These are phyloP conservation scores for Anoura caudifer DNA, from an alignment of 2,113 vertebrate genomes.

Conservation along the genomic window DNA sequence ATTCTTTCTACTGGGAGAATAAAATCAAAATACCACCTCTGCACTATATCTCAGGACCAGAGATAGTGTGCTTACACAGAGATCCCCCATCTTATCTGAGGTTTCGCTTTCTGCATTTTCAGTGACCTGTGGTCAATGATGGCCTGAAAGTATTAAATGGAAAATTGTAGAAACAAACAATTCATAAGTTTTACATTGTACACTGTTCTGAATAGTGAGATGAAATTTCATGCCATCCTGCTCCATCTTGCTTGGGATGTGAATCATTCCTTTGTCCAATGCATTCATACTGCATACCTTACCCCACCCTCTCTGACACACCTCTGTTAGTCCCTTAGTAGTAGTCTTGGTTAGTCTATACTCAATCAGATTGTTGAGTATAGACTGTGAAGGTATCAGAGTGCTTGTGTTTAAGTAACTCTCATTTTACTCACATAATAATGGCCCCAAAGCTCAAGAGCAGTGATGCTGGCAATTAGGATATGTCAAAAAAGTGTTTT, in stretches of 20 bases:
- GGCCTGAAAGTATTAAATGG: not conserved
- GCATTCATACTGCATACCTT: not conserved
- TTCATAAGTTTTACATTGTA: not conserved
- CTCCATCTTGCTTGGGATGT: not conserved
- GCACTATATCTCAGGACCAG: not conserved
- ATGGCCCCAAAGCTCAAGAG: not conserved
- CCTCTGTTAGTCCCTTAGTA: not conserved
- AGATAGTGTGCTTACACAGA: not conserved
- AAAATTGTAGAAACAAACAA: not conserved
- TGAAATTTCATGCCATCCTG: not conserved
- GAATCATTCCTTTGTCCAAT: not conserved
- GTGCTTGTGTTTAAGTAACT: not conserved
- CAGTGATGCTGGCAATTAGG: not conserved
- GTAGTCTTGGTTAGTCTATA: not conserved
- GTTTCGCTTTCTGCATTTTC: not conserved
- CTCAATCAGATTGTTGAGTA: not conserved
- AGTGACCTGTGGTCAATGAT: not conserved
- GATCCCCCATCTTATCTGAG: not conserved
- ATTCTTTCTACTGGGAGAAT: not conserved
- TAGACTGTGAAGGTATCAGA: not conserved
- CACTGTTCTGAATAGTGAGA: not conserved
- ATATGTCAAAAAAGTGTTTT: not conserved
- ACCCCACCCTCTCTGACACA: fast-evolving
- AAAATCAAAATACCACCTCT: not conserved
- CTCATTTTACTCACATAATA: not conserved